A percentile compares a stretch with the other conserved stretches of the same genome.
Conservation (phyloP, 2,113 vertebrate genomes). For the Cephalophus harveyi region DNA sequence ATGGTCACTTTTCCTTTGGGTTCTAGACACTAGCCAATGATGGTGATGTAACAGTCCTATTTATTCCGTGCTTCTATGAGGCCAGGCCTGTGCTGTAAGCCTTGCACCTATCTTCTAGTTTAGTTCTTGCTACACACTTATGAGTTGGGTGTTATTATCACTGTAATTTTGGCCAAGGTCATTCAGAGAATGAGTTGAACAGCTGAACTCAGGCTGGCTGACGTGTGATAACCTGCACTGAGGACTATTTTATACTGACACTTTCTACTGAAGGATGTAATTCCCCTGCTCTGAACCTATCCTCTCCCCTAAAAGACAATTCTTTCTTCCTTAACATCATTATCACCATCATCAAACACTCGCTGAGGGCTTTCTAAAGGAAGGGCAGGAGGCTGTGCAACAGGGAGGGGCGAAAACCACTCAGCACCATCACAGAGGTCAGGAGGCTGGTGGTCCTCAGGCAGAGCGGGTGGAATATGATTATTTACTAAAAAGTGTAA, state of each 20-base stretch:
- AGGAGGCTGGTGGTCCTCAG: neutral
- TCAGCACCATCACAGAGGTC: neutral
- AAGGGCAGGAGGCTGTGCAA: neutral
- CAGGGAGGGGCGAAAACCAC: neutral
- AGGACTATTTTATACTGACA: neutral
- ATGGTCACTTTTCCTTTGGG: neutral
- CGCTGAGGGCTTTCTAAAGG: neutral
- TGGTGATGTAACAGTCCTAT: neutral
- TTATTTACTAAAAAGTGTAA: neutral
- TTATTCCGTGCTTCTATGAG: neutral
- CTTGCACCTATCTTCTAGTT: neutral
- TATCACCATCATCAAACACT: neutral
- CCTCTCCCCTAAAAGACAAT: neutral
- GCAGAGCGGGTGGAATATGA: accelerated
- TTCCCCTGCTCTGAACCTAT: neutral
- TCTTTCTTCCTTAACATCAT: neutral
- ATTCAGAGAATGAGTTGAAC: neutral
- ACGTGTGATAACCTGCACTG: neutral
- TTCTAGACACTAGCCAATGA: neutral
- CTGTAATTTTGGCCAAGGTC: neutral
- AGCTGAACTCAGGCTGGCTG: neutral
- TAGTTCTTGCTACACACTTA: neutral
- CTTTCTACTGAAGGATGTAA: neutral
- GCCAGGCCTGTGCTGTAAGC: neutral
- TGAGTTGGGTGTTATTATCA: neutral